Conservation (phyloP, 2,797 vertebrate species). For the Remorina albescens region DNA sequence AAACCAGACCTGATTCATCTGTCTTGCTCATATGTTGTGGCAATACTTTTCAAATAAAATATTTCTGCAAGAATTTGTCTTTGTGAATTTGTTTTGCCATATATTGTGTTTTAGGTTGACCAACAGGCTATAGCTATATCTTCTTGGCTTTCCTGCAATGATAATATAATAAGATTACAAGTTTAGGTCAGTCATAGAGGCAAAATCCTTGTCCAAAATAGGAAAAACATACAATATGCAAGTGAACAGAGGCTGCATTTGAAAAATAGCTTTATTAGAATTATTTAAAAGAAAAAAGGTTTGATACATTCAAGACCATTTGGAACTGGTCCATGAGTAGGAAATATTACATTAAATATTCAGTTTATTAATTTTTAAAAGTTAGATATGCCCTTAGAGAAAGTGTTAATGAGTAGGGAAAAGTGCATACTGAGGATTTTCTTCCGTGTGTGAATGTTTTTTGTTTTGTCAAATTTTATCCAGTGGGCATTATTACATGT, state of each 20-base stretch:
- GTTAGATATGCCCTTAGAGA: slow-evolving; percentile 61
- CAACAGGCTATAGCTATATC: not conserved
- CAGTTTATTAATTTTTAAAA: slow-evolving; percentile 62
- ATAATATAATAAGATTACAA: not conserved
- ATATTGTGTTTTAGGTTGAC: not conserved
- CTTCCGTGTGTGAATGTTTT: slow-evolving; percentile 62
- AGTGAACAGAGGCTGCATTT: slow-evolving; percentile 52
- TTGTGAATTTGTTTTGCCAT: not conserved
- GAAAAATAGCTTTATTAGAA: slow-evolving; percentile 79
- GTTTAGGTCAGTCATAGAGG: not conserved
- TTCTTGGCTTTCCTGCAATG: not conserved
- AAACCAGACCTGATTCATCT: not conserved
- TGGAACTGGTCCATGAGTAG: slow-evolving; percentile 52
- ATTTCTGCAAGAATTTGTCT: not conserved
- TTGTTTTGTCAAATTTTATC: slow-evolving; percentile 43
- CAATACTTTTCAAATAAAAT: not conserved
- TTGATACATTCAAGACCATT: slow-evolving; percentile 59
- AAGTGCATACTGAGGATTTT: slow-evolving; percentile 73
- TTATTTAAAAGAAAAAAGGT: slow-evolving; percentile 73
- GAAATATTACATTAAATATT: slow-evolving; percentile 71
- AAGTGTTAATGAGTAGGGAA: slow-evolving; percentile 62
- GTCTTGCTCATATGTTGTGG: not conserved
- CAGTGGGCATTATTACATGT: slow-evolving; percentile 37
- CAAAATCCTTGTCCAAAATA: not conserved
- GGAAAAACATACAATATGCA: slow-evolving; percentile 21